phyloP scores from a whole-genome alignment of 2,888 invertebrate species.

The Carcina quercana region DNA sequence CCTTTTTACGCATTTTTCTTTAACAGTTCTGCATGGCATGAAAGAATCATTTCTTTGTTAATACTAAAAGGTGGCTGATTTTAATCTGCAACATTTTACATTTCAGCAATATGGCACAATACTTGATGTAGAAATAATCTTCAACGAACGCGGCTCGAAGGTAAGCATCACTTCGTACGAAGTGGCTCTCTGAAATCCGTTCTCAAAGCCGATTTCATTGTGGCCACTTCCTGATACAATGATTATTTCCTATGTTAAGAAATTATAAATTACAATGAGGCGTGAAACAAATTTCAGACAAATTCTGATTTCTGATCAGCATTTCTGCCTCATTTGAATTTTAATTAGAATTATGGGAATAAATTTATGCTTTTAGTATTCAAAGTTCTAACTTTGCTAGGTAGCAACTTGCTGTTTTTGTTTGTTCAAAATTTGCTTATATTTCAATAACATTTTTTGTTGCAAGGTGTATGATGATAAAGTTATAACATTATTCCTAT shows the following conservation, averaged over 20 bases:
- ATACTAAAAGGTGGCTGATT: slow-evolving; percentile 18
- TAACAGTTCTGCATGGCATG: slow-evolving; percentile 28
- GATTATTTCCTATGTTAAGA: slow-evolving; percentile 4
- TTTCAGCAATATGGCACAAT: slow-evolving; percentile 99
- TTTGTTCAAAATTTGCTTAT: too few species aligned
- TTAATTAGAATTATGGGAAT: slow-evolving; percentile 18
- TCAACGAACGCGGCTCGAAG: slow-evolving; percentile 99
- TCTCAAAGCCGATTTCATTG: slow-evolving; percentile 38
- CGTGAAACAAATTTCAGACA: slow-evolving; percentile 10
- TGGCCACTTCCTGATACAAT: slow-evolving; percentile 26
- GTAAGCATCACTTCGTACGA: slow-evolving; percentile 77
- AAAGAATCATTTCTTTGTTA: slow-evolving; percentile 18
- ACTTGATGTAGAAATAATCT: slow-evolving; percentile 99
- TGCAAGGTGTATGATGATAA: too few species aligned
- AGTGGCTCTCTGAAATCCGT: slow-evolving; percentile 57
- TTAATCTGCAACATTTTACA: slow-evolving; percentile 51
- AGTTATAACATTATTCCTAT: slow-evolving; percentile 18
- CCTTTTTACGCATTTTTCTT: slow-evolving; percentile 4
- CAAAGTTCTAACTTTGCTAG: too few species aligned
- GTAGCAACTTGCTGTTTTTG: too few species aligned
- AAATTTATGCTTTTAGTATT: too few species aligned
- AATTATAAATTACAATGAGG: slow-evolving; percentile 11
- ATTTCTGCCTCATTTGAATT: slow-evolving; percentile 20
- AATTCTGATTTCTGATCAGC: slow-evolving; percentile 1
- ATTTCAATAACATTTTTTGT: too few species aligned